Evolutionary conservation across 2,888 invertebrate species (phyloP).

Genomic region (Idaea dimidiata): DNA sequence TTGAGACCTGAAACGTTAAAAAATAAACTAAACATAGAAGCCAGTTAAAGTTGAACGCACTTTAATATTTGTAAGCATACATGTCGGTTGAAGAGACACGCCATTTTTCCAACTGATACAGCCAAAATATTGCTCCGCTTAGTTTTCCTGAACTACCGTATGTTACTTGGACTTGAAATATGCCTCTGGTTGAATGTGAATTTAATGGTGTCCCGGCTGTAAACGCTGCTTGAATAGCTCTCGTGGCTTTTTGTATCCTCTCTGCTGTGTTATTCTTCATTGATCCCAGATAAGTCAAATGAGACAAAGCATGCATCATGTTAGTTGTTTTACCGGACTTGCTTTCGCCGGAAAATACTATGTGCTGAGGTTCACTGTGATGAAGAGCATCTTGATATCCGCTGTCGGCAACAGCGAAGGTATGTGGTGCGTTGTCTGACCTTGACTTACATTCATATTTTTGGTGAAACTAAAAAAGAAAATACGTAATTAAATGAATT

Average conservation of each 20-base stretch:
- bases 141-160: conserved; percentile 92
- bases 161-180: conserved; percentile 89
- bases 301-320: conserved; percentile 88
- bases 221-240: conserved; percentile 88
- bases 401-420: conserved; percentile 93
- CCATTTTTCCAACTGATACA: conserved; percentile 94
- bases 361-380: conserved; percentile 91
- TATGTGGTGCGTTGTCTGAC: conserved; percentile 94
- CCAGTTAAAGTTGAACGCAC: background rate
- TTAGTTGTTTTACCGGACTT: conserved; percentile 95
- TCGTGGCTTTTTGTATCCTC: conserved; percentile 84
- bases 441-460: conserved; percentile 92
- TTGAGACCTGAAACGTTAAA: conserved; percentile 83
- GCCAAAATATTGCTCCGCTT: conserved; percentile 92
- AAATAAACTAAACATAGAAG: conserved; percentile 1
- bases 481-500: conserved; percentile 5
- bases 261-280: conserved; percentile 84
- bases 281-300: conserved; percentile 90
- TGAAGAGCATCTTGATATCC: conserved; percentile 95
- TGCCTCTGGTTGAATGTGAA: conserved; percentile 91
- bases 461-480: conserved; percentile 84
- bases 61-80: conserved; percentile 60
- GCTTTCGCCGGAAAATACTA: conserved; percentile 94
- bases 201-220: conserved; percentile 93
- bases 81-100: conserved; percentile 90